Percentiles rank a stretch among this genome's conserved stretches.
These are phyloP conservation scores for Oryzias melastigma DNA, from an alignment of 2,113 vertebrate genomes.

Conservation along the genomic window DNA sequence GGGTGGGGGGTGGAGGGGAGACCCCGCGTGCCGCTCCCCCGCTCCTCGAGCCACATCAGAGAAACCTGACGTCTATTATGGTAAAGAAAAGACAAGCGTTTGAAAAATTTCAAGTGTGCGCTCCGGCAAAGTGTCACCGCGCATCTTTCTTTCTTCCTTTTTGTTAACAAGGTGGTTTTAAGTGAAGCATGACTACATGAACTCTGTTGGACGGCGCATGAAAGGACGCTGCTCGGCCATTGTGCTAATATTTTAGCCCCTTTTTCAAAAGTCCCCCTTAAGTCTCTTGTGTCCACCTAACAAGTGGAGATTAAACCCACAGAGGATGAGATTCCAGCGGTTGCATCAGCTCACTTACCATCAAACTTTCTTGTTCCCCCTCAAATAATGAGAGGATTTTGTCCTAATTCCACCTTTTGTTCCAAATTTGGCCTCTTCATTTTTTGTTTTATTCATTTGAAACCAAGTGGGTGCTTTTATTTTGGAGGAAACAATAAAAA, in stretches of 20 bases:
- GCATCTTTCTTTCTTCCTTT: slow-evolving; percentile 71
- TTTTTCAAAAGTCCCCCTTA: slow-evolving; percentile 80
- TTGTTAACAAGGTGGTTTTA: slow-evolving; percentile 99
- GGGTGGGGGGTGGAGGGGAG: slow-evolving; percentile 76
- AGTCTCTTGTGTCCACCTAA: slow-evolving; percentile 78
- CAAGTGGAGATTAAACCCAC: slow-evolving; percentile 60
- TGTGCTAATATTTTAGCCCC: slow-evolving; percentile 88
- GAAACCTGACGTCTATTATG: slow-evolving; percentile 98
- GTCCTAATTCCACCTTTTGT: neutral
- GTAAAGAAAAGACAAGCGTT: slow-evolving; percentile 98
- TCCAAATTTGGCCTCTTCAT: neutral
- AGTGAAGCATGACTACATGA: slow-evolving; percentile 96
- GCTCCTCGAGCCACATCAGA: slow-evolving; percentile 93
- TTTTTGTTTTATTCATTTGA: too few relatives aligned
- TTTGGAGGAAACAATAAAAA: too few relatives aligned
- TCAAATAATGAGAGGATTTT: neutral
- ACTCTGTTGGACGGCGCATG: slow-evolving; percentile 90
- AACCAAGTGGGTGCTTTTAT: too few relatives aligned
- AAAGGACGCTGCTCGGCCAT: slow-evolving; percentile 82
- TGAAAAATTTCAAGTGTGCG: slow-evolving; percentile 94
- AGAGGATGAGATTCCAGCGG: slow-evolving; percentile 39
- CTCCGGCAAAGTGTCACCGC: slow-evolving; percentile 90
- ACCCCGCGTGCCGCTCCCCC: slow-evolving; percentile 77
- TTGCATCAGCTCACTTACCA: slow-evolving; percentile 40
- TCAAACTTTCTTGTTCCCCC: slow-evolving; percentile 41